A percentile compares a stretch with the other conserved stretches of the same genome.
Evolutionary conservation across 2,113 vertebrate genomes (phyloP).

Genomic region (Pachypanchax playfairii): DNA sequence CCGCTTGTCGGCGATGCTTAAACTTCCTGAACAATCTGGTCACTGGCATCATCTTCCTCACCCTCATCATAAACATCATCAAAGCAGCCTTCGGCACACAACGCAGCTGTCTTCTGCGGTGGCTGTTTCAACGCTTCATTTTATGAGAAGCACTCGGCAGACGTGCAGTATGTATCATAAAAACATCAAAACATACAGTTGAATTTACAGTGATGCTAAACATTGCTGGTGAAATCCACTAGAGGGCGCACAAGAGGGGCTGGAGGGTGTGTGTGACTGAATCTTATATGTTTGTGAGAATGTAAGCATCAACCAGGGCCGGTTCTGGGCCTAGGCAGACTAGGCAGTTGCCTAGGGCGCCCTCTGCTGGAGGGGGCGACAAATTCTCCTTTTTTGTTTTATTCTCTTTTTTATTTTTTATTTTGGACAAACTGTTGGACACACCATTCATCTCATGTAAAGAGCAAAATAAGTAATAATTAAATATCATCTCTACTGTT

Average conservation of each 20-base stretch:
- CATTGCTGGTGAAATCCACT: no score
- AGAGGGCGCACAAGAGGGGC: no score
- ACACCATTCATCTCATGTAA: no score
- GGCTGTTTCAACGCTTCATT: conserved; percentile 71
- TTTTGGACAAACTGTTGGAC: no score
- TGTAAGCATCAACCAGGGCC: conserved; percentile 21
- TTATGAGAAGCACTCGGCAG: conserved; percentile 28
- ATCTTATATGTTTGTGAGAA: not conserved
- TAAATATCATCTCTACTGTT: no score
- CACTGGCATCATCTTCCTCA: conserved; percentile 84
- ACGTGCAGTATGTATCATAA: conserved; percentile 1
- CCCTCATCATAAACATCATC: conserved; percentile 85
- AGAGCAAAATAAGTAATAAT: no score
- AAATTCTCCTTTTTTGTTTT: no score
- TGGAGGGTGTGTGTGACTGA: conserved; percentile 10
- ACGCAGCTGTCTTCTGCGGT: conserved; percentile 70
- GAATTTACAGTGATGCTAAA: no score
- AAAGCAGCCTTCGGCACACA: conserved; percentile 88
- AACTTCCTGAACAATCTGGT: conserved; percentile 85
- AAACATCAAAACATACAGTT: not conserved
- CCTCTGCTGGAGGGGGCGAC: no score
- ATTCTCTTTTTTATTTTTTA: no score
- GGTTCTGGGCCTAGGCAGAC: no score
- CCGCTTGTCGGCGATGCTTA: conserved; percentile 78
- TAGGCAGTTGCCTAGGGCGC: no score